Percentiles rank a stretch among this genome's conserved stretches.
These are phyloP conservation scores for Platypus cylindrus DNA, from an alignment of 2,888 invertebrate species.

Conservation along the genomic window DNA sequence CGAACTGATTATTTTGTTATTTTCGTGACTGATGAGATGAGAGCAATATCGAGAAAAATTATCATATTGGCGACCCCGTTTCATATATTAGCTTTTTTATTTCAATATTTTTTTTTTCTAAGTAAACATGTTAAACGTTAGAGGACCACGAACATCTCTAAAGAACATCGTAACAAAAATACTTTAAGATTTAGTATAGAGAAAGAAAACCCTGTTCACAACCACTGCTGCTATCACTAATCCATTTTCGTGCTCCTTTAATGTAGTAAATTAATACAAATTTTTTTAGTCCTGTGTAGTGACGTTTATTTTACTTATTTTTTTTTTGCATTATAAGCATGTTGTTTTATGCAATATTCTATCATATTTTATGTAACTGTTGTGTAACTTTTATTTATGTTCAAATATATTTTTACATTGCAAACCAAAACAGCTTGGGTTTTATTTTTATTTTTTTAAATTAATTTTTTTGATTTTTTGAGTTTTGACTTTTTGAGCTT, in stretches of 20 bases:
- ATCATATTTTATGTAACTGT: constrained; percentile 38
- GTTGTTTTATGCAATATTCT: constrained; percentile 39
- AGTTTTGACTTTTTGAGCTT: neutral
- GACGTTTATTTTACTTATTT: constrained; percentile 29
- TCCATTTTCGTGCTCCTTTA: too few relatives aligned
- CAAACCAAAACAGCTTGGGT: constrained; percentile 35
- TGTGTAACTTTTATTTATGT: constrained; percentile 38
- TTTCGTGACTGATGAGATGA: constrained; percentile 11
- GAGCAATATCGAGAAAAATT: too few relatives aligned
- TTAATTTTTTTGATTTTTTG: neutral
- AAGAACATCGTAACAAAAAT: too few relatives aligned
- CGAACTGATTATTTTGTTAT: constrained; percentile 35
- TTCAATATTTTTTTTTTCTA: constrained; percentile 5
- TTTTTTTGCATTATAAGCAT: constrained; percentile 35
- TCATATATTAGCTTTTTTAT: too few relatives aligned
- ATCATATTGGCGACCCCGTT: constrained; percentile 37
- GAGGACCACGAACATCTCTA: neutral
- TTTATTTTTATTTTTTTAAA: constrained; percentile 28
- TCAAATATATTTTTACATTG: constrained; percentile 40
- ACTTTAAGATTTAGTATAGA: too few relatives aligned
- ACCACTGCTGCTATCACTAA: too few relatives aligned
- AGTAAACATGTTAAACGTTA: constrained; percentile 1
- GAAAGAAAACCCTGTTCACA: too few relatives aligned
- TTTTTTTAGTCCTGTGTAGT: constrained; percentile 22
- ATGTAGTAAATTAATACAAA: too few relatives aligned